Base-by-base conservation (phyloP, 2,888 invertebrate species). In the Plebejus melissa region DNA sequence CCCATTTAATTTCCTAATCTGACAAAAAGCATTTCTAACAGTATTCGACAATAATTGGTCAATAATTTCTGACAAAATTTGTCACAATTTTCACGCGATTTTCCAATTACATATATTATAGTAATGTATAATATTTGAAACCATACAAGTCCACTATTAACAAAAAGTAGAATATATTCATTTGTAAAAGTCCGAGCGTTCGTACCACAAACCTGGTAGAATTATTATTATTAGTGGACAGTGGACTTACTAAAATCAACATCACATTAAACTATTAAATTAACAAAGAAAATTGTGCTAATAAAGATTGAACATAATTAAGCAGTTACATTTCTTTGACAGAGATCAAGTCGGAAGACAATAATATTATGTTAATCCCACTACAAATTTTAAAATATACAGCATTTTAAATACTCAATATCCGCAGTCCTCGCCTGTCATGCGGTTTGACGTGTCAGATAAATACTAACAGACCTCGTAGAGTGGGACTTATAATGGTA, bases 231-330 rank as follows among this genome's bases (percentile, higher is more conserved):
- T 22, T 7, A 58, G 28, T 28, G 28, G 22, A 28, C 60, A 4
- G 50, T 11, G 54, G 16, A 4, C 28, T 9, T 60, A 58, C 58
- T 16, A 54, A 60, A 9, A 58, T 58, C 28, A 60, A 28, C 60
- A 60, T 60, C 28, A 3, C 11, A 28, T 60, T 60, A 28, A 11
- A 60, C 60, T 28, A 60, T 60, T 28, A 58, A n/a, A 58, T 7
- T 22, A 58, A 22, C 22, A 58, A 58, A 58, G 22, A 58, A 58
- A 58, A 58, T 58, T 58, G 58, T 58, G n/a, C 58, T 58, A 58
- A 58, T 9, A 58, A 28, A 28, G 28, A 60, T 28, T 22, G 9
- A 22, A 60, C 22, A 60, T 60, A 60, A 22, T 28, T 3, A 60
- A 28, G 28, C 22, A 60, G 58, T 28, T 60, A 60, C 7, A 60